phyloP scores from a whole-genome alignment of 1,140 invertebrate genomes.

The Eurytemora carolleeae region DNA sequence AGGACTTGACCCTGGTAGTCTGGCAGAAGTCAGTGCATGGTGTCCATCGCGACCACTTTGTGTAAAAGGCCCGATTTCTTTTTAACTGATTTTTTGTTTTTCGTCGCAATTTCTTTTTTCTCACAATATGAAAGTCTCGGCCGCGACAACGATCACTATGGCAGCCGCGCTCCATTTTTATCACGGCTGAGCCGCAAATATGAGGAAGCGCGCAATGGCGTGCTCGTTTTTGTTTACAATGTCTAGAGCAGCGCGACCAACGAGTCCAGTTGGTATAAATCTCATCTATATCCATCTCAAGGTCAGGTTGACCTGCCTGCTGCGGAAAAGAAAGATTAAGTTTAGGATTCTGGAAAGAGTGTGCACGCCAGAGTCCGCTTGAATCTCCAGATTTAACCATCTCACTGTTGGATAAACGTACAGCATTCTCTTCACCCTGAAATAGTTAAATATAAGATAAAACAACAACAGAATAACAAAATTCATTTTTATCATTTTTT shows the following conservation, averaged over 20 bases:
- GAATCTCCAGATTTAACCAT: neutral
- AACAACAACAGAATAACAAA: neutral
- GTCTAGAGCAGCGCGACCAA: constrained; percentile 37
- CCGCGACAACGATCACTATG: constrained; percentile 15
- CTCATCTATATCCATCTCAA: neutral
- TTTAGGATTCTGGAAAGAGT: neutral
- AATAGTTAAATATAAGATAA: neutral
- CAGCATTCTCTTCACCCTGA: neutral
- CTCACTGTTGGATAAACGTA: neutral
- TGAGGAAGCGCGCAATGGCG: constrained; percentile 1
- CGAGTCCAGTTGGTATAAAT: constrained; percentile 37
- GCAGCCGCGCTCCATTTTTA: constrained; percentile 16
- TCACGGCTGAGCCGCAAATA: neutral
- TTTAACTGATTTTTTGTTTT: constrained; percentile 15
- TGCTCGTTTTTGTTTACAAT: constrained; percentile 26
- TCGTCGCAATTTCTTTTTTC: constrained; percentile 14
- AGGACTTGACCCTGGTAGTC: constrained; percentile 42
- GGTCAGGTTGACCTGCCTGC: neutral
- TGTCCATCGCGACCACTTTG: constrained; percentile 39
- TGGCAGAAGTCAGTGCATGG: constrained; percentile 36
- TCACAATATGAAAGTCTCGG: constrained; percentile 18
- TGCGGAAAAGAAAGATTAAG: neutral
- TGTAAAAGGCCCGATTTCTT: constrained; percentile 27
- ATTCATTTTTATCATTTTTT: too few species aligned
- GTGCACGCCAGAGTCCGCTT: neutral